phyloP scores from a whole-genome alignment of 2,888 invertebrate species.

The Philhelius pedissequus region DNA sequence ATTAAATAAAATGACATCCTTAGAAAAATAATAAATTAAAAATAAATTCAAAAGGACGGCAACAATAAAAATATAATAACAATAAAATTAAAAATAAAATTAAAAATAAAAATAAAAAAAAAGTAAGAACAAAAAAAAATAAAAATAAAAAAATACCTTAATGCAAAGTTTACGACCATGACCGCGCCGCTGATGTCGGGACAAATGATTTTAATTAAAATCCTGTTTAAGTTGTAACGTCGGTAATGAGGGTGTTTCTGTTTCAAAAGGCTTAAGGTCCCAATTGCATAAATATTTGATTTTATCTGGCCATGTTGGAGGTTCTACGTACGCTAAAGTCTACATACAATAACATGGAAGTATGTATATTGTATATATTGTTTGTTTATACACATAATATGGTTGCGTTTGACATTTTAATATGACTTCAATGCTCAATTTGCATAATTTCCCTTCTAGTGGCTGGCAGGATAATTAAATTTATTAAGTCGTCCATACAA shows the following conservation, averaged over 20 bases:
- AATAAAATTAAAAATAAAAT: background rate
- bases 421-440: conserved; percentile 52
- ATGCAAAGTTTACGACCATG: conserved; percentile 27
- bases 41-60: background rate
- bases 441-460: conserved; percentile 46
- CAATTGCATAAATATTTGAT: background rate
- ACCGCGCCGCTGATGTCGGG: conserved; percentile 19
- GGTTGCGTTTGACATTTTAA: conserved; percentile 54
- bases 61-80: background rate
- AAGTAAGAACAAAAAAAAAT: background rate
- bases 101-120: background rate
- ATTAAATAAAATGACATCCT: background rate
- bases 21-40: background rate
- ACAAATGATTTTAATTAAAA: conserved; percentile 59
- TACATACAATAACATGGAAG: background rate
- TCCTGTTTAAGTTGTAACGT: conserved; percentile 43
- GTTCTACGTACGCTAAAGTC: background rate
- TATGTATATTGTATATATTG: background rate
- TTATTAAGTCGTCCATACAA: conserved; percentile 55
- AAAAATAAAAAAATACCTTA: background rate
- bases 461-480: conserved; percentile 42
- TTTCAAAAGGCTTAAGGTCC: conserved; percentile 10
- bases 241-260: conserved; percentile 50
- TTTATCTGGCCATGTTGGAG: background rate
- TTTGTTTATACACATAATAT: background rate